Conservation (phyloP, 2,113 vertebrate species). For the Parotia lawesii region DNA sequence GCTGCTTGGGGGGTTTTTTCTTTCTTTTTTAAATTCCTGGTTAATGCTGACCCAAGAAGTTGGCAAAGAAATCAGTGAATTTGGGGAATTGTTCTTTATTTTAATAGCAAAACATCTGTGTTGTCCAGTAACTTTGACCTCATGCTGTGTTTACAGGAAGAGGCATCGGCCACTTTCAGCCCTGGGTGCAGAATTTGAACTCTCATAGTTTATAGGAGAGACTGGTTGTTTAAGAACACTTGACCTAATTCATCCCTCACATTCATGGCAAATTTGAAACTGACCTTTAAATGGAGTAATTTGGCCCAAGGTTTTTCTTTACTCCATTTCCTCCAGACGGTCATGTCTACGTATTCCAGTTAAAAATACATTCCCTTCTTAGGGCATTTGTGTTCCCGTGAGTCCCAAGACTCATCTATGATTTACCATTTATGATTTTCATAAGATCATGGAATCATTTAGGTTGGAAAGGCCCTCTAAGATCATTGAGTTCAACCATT, state of each 20-base stretch:
- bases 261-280: not conserved
- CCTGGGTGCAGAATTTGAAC: not conserved
- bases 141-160: conserved; percentile 8
- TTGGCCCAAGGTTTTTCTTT: not conserved
- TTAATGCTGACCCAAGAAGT: not conserved
- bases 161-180: not conserved
- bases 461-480: not conserved
- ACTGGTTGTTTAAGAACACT: not conserved
- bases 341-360: not conserved
- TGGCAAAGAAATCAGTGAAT: not conserved
- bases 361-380: not conserved
- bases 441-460: not conserved
- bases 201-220: conserved; percentile 14
- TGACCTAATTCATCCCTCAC: not conserved
- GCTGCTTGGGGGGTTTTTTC: not conserved
- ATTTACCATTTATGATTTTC: not conserved
- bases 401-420: not conserved
- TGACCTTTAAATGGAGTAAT: not conserved
- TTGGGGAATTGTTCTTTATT: not conserved
- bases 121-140: conserved; percentile 2
- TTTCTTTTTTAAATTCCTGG: not conserved
- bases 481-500: not conserved
- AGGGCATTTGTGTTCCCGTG: not conserved
- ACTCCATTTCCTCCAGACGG: not conserved
- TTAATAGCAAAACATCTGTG: not conserved